phyloP scores from a whole-genome alignment of 2,113 vertebrate genomes.

The Varanus komodoensis region DNA sequence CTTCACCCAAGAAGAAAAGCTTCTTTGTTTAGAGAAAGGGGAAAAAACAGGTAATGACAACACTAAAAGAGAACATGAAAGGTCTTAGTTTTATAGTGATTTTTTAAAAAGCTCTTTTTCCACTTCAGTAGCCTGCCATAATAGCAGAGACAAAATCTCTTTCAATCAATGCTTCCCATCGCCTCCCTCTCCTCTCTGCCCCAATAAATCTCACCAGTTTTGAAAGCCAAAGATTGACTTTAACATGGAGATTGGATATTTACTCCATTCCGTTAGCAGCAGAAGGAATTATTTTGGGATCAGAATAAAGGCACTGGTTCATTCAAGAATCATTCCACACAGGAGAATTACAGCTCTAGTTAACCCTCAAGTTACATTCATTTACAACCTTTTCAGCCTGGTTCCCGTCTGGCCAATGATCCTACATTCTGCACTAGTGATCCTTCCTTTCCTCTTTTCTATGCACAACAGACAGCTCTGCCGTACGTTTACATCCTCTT shows the following conservation, averaged over 20 bases:
- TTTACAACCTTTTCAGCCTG: not conserved
- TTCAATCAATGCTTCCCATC: constrained; percentile 19
- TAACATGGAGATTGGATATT: constrained; percentile 17
- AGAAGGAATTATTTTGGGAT: not conserved
- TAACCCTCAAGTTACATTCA: not conserved
- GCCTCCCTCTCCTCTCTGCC: not conserved
- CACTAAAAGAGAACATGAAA: constrained; percentile 21
- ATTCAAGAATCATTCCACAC: not conserved
- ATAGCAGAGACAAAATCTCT: constrained; percentile 34
- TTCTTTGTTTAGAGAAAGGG: not conserved
- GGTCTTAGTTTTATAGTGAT: not conserved
- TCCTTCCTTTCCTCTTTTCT: not conserved
- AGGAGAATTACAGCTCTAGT: not conserved
- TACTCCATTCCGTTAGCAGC: not conserved
- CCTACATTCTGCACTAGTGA: not conserved
- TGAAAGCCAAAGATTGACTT: constrained; percentile 34
- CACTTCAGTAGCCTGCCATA: constrained; percentile 6
- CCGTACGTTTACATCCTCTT: not conserved
- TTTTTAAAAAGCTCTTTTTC: constrained; percentile 29
- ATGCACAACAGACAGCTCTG: not conserved
- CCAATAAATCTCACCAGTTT: constrained; percentile 9
- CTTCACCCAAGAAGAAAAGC: constrained; percentile 18
- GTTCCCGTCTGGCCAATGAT: not conserved
- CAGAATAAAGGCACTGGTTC: constrained; percentile 1
- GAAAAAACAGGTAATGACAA: not conserved